A percentile compares a stretch with the other conserved stretches of the same genome.
Conservation (phyloP, 2,797 vertebrate genomes). For the Catharus ustulatus region DNA sequence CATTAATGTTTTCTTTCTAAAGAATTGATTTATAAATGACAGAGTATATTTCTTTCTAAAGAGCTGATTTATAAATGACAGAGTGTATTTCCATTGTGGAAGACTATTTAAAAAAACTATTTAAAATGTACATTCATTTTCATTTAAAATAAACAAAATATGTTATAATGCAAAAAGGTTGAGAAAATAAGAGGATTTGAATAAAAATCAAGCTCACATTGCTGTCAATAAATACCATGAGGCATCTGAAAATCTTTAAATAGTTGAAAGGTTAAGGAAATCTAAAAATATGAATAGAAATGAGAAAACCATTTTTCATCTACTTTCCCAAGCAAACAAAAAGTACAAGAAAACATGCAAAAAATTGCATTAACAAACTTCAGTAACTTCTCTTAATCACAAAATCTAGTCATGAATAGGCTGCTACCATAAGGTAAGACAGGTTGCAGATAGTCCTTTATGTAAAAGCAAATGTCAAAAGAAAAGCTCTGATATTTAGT, state of each 20-base stretch:
- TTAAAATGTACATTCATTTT: constrained; percentile 14
- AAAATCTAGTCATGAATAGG: constrained; percentile 6
- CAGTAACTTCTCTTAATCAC: background rate
- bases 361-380: background rate
- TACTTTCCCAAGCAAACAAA: constrained; percentile 5
- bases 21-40: background rate
- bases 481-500: constrained; percentile 74
- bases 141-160: constrained; percentile 37
- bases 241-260: background rate
- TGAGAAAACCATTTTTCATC: background rate
- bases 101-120: background rate
- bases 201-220: background rate
- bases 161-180: background rate
- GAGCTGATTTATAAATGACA: background rate
- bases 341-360: background rate
- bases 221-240: background rate
- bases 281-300: constrained; percentile 1
- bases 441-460: constrained; percentile 56
- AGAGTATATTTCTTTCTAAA: background rate
- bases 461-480: constrained; percentile 75
- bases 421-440: constrained; percentile 53
- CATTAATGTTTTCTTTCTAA: background rate
- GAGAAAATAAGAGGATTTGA: constrained; percentile 10
- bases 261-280: constrained; percentile 13
- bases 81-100: background rate